A percentile compares a stretch with the other conserved stretches of the same genome.
phyloP scores from a whole-genome alignment of 2,113 vertebrate genomes.

The Anser brachyrhynchus region DNA sequence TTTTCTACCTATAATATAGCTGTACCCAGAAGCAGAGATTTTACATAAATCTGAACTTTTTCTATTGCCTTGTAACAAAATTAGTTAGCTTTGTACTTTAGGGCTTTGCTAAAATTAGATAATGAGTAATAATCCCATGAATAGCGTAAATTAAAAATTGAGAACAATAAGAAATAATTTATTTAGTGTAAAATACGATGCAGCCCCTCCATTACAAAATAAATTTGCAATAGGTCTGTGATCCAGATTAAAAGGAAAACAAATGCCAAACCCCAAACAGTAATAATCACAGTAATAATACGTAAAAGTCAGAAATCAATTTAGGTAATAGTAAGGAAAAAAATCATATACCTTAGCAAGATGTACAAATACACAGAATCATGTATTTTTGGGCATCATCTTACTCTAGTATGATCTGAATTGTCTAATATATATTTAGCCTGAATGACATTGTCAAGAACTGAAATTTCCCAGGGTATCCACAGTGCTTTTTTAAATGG shows the following conservation, averaged over 20 bases:
- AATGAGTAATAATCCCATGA: background rate
- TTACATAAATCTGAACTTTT: background rate
- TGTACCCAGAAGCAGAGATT: background rate
- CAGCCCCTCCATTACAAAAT: background rate
- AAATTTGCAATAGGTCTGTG: background rate
- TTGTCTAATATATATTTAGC: background rate
- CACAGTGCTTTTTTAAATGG: background rate
- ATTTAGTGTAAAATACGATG: background rate
- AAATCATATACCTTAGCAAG: background rate
- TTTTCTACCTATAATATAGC: background rate
- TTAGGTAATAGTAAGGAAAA: background rate
- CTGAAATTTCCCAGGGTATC: background rate
- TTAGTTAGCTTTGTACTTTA: background rate
- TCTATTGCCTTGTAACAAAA: background rate
- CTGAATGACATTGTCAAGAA: background rate
- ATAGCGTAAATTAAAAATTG: background rate
- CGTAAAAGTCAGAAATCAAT: background rate
- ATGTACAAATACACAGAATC: background rate
- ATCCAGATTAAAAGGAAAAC: background rate
- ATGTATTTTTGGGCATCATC: background rate
- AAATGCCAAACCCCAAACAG: background rate
- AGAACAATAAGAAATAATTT: background rate
- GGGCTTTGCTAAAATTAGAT: background rate
- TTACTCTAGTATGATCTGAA: background rate
- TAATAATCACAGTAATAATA: background rate